These are phyloP conservation scores for Dynastes maya DNA, from an alignment of 2,888 invertebrate species.

Conservation along the genomic window DNA sequence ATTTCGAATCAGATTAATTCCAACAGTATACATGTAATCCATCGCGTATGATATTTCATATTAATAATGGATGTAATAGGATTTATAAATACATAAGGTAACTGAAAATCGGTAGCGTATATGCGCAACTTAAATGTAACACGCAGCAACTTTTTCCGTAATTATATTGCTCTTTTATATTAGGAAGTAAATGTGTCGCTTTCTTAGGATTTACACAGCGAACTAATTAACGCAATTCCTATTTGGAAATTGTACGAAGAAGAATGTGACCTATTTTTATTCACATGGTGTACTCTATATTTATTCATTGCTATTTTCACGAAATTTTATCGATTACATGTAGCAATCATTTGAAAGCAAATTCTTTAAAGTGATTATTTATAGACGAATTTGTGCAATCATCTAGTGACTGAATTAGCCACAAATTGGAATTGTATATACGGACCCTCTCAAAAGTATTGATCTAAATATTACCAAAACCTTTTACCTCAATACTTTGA, in stretches of 20 bases:
- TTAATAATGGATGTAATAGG: background rate
- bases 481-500: too few relatives aligned
- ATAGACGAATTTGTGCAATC: background rate
- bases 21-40: background rate
- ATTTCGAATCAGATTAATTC: background rate
- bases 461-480: too few relatives aligned
- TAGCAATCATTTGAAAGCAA: slow-evolving; percentile 9
- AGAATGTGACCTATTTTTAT: slow-evolving; percentile 34
- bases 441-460: too few relatives aligned
- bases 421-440: too few relatives aligned
- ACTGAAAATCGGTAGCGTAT: background rate
- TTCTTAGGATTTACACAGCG: slow-evolving; percentile 21
- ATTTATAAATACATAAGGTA: background rate
- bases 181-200: slow-evolving; percentile 14
- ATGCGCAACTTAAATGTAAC: background rate
- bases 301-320: slow-evolving; percentile 18
- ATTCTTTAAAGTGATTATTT: background rate
- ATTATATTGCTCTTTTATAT: background rate
- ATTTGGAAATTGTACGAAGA: slow-evolving; percentile 24
- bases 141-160: slow-evolving; percentile 18
- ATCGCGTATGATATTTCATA: background rate
- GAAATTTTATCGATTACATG: slow-evolving; percentile 15
- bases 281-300: slow-evolving; percentile 7
- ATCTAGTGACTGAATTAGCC: too few relatives aligned
- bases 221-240: slow-evolving; percentile 14